Evolutionary conservation across 2,888 invertebrate genomes (phyloP), one percentile per base, ranked within the genome.

Genomic region (Epirrhoe tristata): DNA sequence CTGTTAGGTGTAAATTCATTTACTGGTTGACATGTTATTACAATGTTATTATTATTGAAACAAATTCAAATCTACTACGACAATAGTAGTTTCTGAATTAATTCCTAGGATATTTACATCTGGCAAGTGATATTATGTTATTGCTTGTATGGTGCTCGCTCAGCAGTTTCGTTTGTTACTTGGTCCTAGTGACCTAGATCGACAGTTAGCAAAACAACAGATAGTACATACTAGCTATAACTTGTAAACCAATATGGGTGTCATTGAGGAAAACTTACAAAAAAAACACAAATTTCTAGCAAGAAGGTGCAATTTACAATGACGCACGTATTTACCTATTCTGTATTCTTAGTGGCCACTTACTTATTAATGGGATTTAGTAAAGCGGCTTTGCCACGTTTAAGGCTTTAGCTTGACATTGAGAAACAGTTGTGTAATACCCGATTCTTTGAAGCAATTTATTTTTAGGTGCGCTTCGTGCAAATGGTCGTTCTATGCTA

Each of bases 381-480:
- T 66, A 66, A 63, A 68, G 66, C 63, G 52, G 72, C 53, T 70
- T 70, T 70, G 57, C 64, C 68, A 65, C 68, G 56, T 66, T 57
- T 64, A 68, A 63, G 72, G 64, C 60, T 70, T 62, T 63, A 59
- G 34, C 53, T 57, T 67, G 67, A 67, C 62, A 60, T 70, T 70
- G 62, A 65, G 69, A 68, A 58, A 60, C 39, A 61, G 64, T 68
- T 58, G 61, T 58, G 58, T 68, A 64, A 63, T 66, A 61, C 52
- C 56, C 55, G 31, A 24, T 57, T 54, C 46, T 57, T 55, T 36
- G 8, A 10, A 52, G 57, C 39, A 32, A 55, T 55, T 46, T 43
- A 55, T 7, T 58, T 52, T 58, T 55, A 39, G 57, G 17, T 58
- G 54, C 31, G 43, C 24, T 50, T 66, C 48, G 48, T 57, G 53